phyloP scores from a whole-genome alignment of 2,888 invertebrate genomes.

The Eupithecia tripunctaria region DNA sequence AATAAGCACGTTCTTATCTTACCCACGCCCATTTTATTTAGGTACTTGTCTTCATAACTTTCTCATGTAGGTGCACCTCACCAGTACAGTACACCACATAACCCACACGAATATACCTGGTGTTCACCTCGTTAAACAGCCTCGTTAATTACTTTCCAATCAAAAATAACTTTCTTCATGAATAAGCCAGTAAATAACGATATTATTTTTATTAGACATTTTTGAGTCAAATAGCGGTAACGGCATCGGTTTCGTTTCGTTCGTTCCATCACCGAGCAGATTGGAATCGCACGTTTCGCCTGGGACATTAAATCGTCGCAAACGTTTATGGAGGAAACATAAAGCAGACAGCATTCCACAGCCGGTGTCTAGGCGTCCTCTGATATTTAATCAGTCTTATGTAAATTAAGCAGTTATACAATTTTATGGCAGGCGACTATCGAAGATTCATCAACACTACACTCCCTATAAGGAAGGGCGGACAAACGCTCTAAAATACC shows the following conservation, averaged over 20 bases:
- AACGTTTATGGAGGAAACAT: conserved; percentile 68
- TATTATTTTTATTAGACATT: conserved; percentile 70
- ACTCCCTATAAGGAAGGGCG: conserved; percentile 61
- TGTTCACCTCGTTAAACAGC: conserved; percentile 50
- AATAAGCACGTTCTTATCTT: neutral
- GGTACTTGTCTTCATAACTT: neutral
- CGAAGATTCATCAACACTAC: conserved; percentile 67
- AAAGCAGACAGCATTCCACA: conserved; percentile 70
- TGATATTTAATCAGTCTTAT: conserved; percentile 69
- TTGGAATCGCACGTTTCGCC: conserved; percentile 64
- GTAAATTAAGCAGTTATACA: conserved; percentile 73
- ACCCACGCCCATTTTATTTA: neutral
- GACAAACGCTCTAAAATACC: conserved; percentile 59
- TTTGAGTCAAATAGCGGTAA: conserved; percentile 70
- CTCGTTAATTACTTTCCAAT: conserved; percentile 62
- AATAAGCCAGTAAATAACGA: conserved; percentile 64
- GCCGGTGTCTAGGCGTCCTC: conserved; percentile 59
- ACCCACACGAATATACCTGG: conserved; percentile 38
- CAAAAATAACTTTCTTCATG: conserved; percentile 58
- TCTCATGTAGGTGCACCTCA: conserved; percentile 1
- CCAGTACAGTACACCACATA: conserved; percentile 20
- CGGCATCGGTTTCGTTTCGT: conserved; percentile 53
- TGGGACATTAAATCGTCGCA: conserved; percentile 62
- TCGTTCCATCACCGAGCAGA: conserved; percentile 60
- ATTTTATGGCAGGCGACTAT: conserved; percentile 68